These are phyloP conservation scores for Hippocampus zosterae DNA, from an alignment of 2,113 vertebrate genomes.

Conservation along the genomic window DNA sequence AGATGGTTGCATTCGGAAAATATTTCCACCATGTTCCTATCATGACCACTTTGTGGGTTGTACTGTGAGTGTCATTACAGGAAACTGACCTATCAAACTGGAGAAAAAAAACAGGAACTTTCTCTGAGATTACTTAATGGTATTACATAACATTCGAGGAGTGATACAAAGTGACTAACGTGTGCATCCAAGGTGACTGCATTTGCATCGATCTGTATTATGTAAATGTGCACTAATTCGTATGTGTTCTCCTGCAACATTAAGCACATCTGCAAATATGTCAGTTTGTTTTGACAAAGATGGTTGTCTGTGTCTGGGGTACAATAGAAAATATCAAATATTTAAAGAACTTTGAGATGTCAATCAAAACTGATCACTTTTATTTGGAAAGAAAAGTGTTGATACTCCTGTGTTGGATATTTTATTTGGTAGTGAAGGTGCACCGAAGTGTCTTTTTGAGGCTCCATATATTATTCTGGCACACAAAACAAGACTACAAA, in stretches of 20 bases:
- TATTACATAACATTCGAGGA: conserved; percentile 25
- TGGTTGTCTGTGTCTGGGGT: not conserved
- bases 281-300: not conserved
- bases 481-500: not conserved
- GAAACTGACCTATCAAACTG: not conserved
- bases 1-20: not conserved
- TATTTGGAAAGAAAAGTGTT: not conserved
- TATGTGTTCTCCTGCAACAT: not conserved
- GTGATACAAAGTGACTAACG: not conserved
- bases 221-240: conserved; percentile 11
- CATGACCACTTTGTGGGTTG: not conserved
- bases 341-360: too few relatives aligned
- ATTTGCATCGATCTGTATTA: conserved; percentile 8
- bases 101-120: not conserved
- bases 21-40: not conserved
- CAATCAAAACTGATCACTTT: too few relatives aligned
- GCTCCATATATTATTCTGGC: not conserved
- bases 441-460: not conserved
- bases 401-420: not conserved
- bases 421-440: not conserved
- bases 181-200: conserved; percentile 31
- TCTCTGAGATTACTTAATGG: conserved; percentile 8
- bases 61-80: not conserved
- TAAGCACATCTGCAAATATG: not conserved
- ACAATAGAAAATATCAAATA: too few relatives aligned